Evolutionary conservation across 2,888 invertebrate genomes (phyloP).

Genomic region (Drosophila histrio): DNA sequence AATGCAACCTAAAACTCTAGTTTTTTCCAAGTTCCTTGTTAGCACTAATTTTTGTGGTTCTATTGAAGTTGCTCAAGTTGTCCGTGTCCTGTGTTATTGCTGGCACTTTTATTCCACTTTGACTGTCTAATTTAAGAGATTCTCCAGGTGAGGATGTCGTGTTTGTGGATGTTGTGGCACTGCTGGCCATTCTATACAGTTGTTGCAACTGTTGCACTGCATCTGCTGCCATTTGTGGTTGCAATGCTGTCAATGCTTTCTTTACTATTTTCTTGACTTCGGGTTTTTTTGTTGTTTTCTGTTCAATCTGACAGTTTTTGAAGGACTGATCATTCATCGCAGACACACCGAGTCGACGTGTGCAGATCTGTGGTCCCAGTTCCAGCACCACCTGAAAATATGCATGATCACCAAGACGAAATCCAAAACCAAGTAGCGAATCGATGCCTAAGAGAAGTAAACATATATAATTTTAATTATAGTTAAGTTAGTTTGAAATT

Average conservation of each 20-base stretch:
- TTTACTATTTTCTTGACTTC: constrained; percentile 10
- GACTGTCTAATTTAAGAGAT: constrained; percentile 31
- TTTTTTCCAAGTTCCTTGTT: too few species aligned
- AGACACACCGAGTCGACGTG: constrained; percentile 87
- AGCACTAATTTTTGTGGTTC: too few species aligned
- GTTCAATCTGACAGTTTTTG: constrained; percentile 82
- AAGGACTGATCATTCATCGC: constrained; percentile 69
- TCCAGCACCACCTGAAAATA: constrained; percentile 91
- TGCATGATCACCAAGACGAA: constrained; percentile 91
- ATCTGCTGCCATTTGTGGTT: constrained; percentile 83
- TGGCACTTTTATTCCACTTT: too few species aligned
- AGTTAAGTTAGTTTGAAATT: neutral
- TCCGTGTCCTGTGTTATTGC: too few species aligned
- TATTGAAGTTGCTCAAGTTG: too few species aligned
- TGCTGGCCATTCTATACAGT: constrained; percentile 81
- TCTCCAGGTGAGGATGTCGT: constrained; percentile 16
- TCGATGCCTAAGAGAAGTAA: constrained; percentile 88
- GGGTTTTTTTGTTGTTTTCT: constrained; percentile 23
- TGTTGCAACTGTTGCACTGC: constrained; percentile 82
- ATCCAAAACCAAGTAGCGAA: constrained; percentile 91
- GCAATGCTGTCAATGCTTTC: constrained; percentile 19
- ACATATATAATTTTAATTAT: neutral
- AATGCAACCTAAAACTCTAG: too few species aligned
- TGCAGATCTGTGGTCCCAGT: constrained; percentile 91
- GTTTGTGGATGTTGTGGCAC: constrained; percentile 20